These are phyloP conservation scores for Hetaerina americana DNA, from an alignment of 1,140 invertebrate species.

Conservation along the genomic window DNA sequence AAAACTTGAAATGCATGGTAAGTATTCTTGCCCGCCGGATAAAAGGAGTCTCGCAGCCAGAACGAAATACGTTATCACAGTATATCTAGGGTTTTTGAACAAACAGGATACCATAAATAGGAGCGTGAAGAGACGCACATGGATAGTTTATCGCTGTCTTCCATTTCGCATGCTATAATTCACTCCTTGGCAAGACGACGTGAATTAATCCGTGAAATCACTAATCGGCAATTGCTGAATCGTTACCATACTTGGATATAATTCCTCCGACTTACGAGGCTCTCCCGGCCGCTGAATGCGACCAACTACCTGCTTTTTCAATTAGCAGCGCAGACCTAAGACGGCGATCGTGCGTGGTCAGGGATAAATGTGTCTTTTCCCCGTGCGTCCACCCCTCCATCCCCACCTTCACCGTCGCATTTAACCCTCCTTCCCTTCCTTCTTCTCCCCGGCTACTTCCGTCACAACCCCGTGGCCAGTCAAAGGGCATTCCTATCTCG, in stretches of 20 bases:
- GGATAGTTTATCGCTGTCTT: background rate
- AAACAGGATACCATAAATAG: too few species aligned
- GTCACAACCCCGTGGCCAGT: background rate
- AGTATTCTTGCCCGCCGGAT: too few species aligned
- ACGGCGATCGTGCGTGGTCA: background rate
- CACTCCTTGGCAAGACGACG: background rate
- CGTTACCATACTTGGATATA: background rate
- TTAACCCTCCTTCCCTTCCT: too few species aligned
- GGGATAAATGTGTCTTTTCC: background rate
- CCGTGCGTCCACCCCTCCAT: background rate
- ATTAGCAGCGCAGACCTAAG: background rate
- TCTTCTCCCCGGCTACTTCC: too few species aligned
- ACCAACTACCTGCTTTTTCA: background rate
- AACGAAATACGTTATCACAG: too few species aligned
- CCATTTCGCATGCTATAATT: background rate
- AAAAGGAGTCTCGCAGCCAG: too few species aligned
- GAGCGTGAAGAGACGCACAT: background rate
- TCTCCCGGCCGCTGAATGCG: background rate
- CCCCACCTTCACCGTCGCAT: too few species aligned
- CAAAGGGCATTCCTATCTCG: background rate
- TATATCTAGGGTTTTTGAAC: too few species aligned
- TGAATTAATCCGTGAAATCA: background rate
- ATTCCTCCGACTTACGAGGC: background rate
- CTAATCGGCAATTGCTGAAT: background rate
- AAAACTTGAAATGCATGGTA: too few species aligned